These are phyloP conservation scores for Tipula confusa DNA, from an alignment of 2,888 invertebrate genomes.

Conservation along the genomic window DNA sequence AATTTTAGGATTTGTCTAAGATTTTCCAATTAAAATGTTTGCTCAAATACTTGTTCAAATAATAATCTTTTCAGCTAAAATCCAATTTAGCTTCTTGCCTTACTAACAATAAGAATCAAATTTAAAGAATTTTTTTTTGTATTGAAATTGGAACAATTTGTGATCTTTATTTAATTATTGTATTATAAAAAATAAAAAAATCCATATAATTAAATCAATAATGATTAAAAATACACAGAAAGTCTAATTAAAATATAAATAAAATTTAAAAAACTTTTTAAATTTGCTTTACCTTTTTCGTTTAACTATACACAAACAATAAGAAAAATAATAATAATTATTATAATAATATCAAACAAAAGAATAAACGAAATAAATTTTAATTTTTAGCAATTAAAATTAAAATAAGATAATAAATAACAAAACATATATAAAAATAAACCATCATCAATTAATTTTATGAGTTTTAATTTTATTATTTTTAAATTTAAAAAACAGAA, in stretches of 20 bases:
- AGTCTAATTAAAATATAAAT: constrained; percentile 16
- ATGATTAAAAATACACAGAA: not conserved
- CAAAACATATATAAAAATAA: not conserved
- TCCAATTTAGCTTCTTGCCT: no score
- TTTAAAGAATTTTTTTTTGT: no score
- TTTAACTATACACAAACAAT: not conserved
- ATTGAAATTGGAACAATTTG: no score
- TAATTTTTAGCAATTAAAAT: not conserved
- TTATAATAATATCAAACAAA: not conserved
- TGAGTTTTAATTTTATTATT: not conserved
- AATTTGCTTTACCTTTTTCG: not conserved
- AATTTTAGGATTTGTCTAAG: no score
- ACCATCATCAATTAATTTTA: constrained; percentile 25
- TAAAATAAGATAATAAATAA: not conserved
- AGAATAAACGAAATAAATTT: not conserved
- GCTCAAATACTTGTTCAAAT: no score
- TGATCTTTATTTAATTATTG: no score
- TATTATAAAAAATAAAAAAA: no score
- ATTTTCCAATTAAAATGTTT: no score
- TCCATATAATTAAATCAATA: not conserved
- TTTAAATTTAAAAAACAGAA: not conserved
- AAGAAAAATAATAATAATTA: not conserved
- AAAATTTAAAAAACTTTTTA: not conserved
- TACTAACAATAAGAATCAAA: no score
- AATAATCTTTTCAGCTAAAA: no score